Base-by-base conservation (phyloP, 2,888 invertebrate species). In the Eurois occulta region DNA sequence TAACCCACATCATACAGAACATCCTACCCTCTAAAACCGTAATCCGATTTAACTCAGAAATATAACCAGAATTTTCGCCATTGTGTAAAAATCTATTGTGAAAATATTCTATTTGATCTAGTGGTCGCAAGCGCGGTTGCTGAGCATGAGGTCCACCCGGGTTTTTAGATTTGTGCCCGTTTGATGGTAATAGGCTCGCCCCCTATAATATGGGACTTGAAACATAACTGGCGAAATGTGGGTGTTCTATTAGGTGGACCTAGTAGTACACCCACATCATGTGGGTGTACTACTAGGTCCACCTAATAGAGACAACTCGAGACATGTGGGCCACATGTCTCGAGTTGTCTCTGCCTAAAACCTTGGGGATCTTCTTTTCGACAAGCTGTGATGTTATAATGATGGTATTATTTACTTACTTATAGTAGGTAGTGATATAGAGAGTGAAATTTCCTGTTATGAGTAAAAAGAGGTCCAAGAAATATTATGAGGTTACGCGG, bases 81-180 rank as follows among this genome's bases (percentile, higher is more conserved):
- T 43, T 58, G 74, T 72, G 55, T 32, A 10, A 10, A 43, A 13
- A 32, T n/a, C 32, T 55, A 55, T 74, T 74, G 52, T 71, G 32
- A 41, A 35, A 43, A 73, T 70, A 70, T 70, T 70, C 41, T 64
- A n/a, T 18, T 46, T 18, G 18, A 18, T 6, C 0, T 46, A 46
- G 18, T 46, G 18, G 46, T 46, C 46, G 7, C 46, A 46, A 18
- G 46, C 46, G 1, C 46, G 46, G 18, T 1, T 46, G 46, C 18
- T 43, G 41, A 43, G 13, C 41, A 43, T 43, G 3, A 18, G 46
- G 46, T 46, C 4, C 46, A 16, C n/a, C n/a, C n/a, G n/a, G n/a
- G n/a, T n/a, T n/a, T 52, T 7, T 7, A 10, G 24, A 52, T 52
- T 52, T 52, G 10, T 2, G 48, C 52, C 52, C 24, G 3, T 8